Evolutionary conservation across 2,113 vertebrate species (phyloP).

Genomic region (Alligator sinensis): DNA sequence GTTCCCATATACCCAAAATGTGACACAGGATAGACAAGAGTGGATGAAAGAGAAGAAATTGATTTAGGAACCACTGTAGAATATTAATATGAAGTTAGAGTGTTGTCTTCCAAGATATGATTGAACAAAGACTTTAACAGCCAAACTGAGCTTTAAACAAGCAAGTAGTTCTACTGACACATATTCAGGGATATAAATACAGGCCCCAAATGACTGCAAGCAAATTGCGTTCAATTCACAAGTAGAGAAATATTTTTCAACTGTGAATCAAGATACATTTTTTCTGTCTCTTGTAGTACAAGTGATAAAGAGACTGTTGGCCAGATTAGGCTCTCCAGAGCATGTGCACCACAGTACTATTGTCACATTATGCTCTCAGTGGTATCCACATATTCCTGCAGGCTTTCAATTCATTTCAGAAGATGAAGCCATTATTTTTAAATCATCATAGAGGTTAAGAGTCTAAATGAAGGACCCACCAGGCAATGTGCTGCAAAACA

Average conservation of each 20-base stretch:
- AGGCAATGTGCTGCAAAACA: not conserved
- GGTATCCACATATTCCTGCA: not conserved
- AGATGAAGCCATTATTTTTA: not conserved
- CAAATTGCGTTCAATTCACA: not conserved
- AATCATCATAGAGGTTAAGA: not conserved
- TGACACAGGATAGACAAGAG: not conserved
- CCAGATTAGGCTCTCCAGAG: not conserved
- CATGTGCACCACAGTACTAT: not conserved
- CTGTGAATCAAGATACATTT: not conserved
- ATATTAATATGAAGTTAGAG: not conserved
- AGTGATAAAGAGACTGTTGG: not conserved
- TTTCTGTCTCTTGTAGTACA: not conserved
- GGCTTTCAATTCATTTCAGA: not conserved
- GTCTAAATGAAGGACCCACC: not conserved
- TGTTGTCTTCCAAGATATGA: not conserved
- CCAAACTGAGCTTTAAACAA: not conserved
- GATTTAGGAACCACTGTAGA: rapidly evolving
- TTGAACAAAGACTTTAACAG: not conserved
- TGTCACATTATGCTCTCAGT: not conserved
- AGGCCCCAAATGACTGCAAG: not conserved
- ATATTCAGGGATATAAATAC: not conserved
- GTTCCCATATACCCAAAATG: not conserved
- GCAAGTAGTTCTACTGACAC: not conserved
- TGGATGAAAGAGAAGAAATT: not conserved
- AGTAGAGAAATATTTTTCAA: not conserved